Evolutionary conservation across 1,140 invertebrate genomes (phyloP), one percentile per base, ranked within the genome.

Genomic region (Drosophila lacteicornis): DNA sequence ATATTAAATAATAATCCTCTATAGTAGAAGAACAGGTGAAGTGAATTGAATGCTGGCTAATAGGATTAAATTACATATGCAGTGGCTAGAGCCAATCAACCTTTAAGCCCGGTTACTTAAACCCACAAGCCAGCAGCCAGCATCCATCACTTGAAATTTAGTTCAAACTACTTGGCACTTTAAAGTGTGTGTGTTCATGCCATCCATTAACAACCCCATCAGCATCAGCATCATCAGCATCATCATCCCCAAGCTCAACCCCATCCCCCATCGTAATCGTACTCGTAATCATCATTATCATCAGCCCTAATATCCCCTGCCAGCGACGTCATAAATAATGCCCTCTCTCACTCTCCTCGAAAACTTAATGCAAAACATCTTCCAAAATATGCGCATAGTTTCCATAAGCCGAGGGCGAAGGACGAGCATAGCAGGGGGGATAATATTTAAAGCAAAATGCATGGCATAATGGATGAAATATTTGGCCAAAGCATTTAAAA

Each of bases 361-460:
- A 33, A 56, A 56, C 45, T 74, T 74, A 74, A 74, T 74, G 70
- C 70, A 73, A 74, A 74, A 74, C 70, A 74, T 74, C 67, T 58
- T 74, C 58, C 53, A 74, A 74, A 74, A 74, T 73, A 74, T 74
- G 51, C 68, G 68, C 68, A 71, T 71, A 71, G 68, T 71, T 71
- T 71, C 30, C 36, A 43, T 56, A 56, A 56, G 51, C 51, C 22
- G 30, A 3, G 51, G 43, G 1, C 2, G 13, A 12, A 4, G 15
- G 22, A 25, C 22, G 13, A 19, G 19, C 1, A 1, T 3, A 19
- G 15, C 8, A 8, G 19, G 25, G 33, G 33, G 13, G 15, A 42
- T 65, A 65, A 42, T 65, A 65, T 65, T 61, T 66, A 60, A 60
- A 66, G 49, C 66, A 49, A 58, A 71, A 71, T 71, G 69, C 69